These are phyloP conservation scores for Hippoglossus hippoglossus DNA, from an alignment of 2,797 vertebrate species.

Conservation along the genomic window DNA sequence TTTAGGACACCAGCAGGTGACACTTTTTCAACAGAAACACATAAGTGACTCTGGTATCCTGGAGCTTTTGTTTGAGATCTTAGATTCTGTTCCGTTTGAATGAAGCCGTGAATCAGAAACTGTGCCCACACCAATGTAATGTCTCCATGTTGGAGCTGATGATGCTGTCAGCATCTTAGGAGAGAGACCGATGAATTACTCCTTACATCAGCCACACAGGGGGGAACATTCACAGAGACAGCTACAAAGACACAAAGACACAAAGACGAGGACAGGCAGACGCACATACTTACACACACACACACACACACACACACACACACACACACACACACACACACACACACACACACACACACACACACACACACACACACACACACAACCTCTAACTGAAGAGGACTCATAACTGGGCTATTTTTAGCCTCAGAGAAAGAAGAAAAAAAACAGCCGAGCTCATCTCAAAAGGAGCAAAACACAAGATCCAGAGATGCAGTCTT, in stretches of 20 bases:
- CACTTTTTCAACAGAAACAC: slow-evolving; percentile 8
- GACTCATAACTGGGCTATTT: slow-evolving; percentile 69
- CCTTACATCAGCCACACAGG: slow-evolving; percentile 13
- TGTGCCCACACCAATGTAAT: background rate
- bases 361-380: slow-evolving; percentile 41
- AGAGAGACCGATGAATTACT: slow-evolving; percentile 28
- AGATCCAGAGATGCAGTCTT: slow-evolving; percentile 49
- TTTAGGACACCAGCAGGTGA: slow-evolving; percentile 32
- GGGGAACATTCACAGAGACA: slow-evolving; percentile 36
- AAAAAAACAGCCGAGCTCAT: slow-evolving; percentile 43
- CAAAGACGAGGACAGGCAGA: slow-evolving; percentile 19
- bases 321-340: slow-evolving; percentile 41
- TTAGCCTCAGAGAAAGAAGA: slow-evolving; percentile 49
- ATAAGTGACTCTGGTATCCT: background rate
- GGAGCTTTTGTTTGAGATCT: slow-evolving; percentile 4
- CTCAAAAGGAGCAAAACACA: slow-evolving; percentile 50
- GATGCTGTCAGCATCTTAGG: background rate
- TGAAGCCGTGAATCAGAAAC: background rate
- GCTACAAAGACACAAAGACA: slow-evolving; percentile 44
- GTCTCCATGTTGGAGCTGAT: background rate
- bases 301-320: slow-evolving; percentile 22
- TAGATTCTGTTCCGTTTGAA: background rate
- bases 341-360: slow-evolving; percentile 35
- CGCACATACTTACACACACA: too few species aligned
- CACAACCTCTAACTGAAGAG: slow-evolving; percentile 45